Evolutionary conservation across 2,888 invertebrate genomes (phyloP), one percentile per base, ranked within the genome.

Genomic region (Cremastinae sp.): DNA sequence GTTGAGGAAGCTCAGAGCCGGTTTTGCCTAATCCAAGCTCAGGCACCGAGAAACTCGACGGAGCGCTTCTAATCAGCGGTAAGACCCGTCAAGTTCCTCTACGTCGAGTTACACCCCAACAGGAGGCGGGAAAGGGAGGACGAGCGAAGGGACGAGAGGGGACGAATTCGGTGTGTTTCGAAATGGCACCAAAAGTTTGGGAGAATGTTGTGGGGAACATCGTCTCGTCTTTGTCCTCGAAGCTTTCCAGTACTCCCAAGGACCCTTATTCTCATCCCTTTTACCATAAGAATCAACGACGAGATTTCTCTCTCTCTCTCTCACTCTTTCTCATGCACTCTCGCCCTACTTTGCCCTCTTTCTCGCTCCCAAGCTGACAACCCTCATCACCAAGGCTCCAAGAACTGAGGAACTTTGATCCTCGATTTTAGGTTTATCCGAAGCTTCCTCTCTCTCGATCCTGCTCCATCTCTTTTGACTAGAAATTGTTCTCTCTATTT

Each of bases 41-140:
- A 81, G 79, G 81, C 80, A 82, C 81, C 81, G 83, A 82, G 85
- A 83, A 86, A 85, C 85, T 85, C 84, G 83, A 81, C 81, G 83
- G 84, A 85, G 85, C 83, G 87, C 86, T 87, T 88, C 88, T 88
- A 88, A 89, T 89, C 88, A 89, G 85, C 83, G 84, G 80, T 84
- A 84, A 84, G 82, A 82, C 83, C 81, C 83, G 84, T 83, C 85
- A 86, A 86, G 84, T 87, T 87, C 81, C 83, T 84, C 80, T 78
- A 83, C 85, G 82, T 86, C 81, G 83, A 86, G 86, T 87, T 87
- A 84, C 83, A 70, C 62, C 43, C 51, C 51, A 62, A 74, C 47
- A 43, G 5, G 22, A 22, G 12, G 12, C 16, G 41, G 34, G 38
- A 38, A 16, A 28, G 28, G 16, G 4, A 49, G 47, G 14, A 41